Percentiles rank a stretch among this genome's conserved stretches.
Conservation (phyloP, 2,113 vertebrate genomes). For the Passer domesticus region DNA sequence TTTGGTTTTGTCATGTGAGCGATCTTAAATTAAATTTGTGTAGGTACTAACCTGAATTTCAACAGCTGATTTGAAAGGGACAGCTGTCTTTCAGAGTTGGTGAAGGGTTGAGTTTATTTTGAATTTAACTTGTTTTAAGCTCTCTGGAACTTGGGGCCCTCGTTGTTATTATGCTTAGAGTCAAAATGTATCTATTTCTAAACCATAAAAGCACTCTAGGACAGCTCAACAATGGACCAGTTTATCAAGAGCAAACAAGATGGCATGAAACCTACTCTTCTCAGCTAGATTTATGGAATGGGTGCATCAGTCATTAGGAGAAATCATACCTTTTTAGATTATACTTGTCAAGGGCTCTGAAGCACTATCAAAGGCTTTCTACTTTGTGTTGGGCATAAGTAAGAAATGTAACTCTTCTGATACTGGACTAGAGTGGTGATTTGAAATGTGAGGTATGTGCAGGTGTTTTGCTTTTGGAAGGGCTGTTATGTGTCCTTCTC, state of each 20-base stretch:
- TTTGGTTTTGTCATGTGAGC: background rate
- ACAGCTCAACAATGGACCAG: background rate
- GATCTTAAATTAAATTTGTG: background rate
- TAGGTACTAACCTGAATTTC: background rate
- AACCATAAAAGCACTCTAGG: background rate
- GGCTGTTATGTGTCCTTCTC: fast-evolving
- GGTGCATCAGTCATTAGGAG: background rate
- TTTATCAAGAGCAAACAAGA: background rate
- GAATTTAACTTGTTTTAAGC: background rate
- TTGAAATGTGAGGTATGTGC: background rate
- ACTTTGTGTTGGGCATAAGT: background rate
- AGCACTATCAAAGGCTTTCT: background rate
- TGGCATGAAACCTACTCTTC: background rate
- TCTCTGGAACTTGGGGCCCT: background rate
- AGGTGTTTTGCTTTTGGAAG: background rate
- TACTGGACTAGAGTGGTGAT: background rate
- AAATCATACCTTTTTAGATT: background rate
- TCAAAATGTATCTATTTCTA: background rate
- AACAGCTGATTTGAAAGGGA: background rate
- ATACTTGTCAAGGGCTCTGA: background rate
- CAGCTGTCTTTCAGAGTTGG: background rate
- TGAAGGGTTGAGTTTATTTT: background rate
- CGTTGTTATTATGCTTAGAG: background rate
- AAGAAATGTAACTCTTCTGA: background rate
- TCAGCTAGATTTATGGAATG: background rate